Evolutionary conservation across 2,113 vertebrate genomes (phyloP), one percentile per base, ranked within the genome.

Genomic region (Nesogale talazaci): DNA sequence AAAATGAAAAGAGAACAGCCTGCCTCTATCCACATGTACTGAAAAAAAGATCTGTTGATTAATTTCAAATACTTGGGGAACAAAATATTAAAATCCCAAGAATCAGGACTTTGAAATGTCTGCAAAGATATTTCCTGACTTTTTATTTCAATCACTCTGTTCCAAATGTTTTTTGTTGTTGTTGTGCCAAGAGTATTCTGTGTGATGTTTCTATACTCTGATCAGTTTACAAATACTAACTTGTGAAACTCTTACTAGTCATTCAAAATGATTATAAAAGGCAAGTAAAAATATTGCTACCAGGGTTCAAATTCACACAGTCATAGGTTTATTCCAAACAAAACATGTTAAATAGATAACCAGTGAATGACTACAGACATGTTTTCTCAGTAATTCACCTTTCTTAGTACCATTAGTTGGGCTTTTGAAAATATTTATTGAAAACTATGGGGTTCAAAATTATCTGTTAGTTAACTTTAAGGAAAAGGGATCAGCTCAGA

Each of bases 1-100:
- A 2, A 38, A 56, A 38, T 0, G 0, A 7, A 40, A 56, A 17
- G 16, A 8, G 3, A 72, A 9, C 12, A 52, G 38, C 4, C 0
- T 3, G 12, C 8, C 17, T 31, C 57, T 23, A 57, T 6, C 17
- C 42, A 3, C 1, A 3, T 4, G 27, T 25, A 1, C 63, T 83
- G 25, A 77, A 6, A 34, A 34, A 81, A 56, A 79, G 0, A 0
- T 34, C 46, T 63, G 15, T 27, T 63, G 69, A 4, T 3, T 1
- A 0, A 38, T 20, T 27, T 83, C 74, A 67, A 59, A 74, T 52
- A n/a, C 9, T 34, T 36, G 10, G 2, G 20, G 34, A 72, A 72
- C 19, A 72, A 72, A 22, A 72, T 34, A 3, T 72, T 36, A 3
- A 22, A 72, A 72, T 70, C 31, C 2, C 16, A 70, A 70, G 31